These are phyloP conservation scores for Scaptomyza cyrtandrae DNA, from an alignment of 2,888 invertebrate species.

Conservation along the genomic window DNA sequence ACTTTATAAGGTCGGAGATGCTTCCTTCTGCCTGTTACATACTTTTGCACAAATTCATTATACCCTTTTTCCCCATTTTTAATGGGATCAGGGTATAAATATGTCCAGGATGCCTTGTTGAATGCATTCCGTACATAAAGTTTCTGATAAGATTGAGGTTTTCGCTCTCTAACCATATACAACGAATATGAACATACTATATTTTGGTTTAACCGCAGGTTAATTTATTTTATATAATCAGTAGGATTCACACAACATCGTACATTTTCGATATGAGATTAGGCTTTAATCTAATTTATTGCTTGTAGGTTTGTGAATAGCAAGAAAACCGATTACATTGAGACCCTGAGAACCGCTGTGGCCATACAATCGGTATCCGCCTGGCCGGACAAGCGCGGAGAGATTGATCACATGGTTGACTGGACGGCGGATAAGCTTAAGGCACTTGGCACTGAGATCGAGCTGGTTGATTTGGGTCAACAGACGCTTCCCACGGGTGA, in stretches of 20 bases:
- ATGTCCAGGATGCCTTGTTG: background rate
- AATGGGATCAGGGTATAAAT: too few relatives aligned
- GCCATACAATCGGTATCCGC: constrained; percentile 98
- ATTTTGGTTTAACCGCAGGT: constrained; percentile 5
- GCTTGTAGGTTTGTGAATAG: constrained; percentile 87
- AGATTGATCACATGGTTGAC: constrained; percentile 93
- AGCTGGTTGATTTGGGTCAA: constrained; percentile 91
- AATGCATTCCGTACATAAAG: background rate
- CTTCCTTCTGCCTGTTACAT: too few relatives aligned
- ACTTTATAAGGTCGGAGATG: too few relatives aligned
- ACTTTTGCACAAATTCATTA: too few relatives aligned
- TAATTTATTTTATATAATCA: background rate
- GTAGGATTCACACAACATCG: background rate
- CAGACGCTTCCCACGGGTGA: constrained; percentile 90
- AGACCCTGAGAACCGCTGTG: constrained; percentile 92
- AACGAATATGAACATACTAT: background rate
- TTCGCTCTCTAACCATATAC: background rate
- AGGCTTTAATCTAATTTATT: constrained; percentile 20
- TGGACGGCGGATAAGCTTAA: constrained; percentile 91
- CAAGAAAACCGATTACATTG: constrained; percentile 90
- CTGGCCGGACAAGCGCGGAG: constrained; percentile 92
- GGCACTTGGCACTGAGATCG: constrained; percentile 89
- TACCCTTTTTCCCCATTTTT: too few relatives aligned
- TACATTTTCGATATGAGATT: constrained; percentile 2
- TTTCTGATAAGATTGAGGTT: constrained; percentile 5